phyloP scores from a whole-genome alignment of 1,140 invertebrate species.

The Drosophila sechellia region DNA sequence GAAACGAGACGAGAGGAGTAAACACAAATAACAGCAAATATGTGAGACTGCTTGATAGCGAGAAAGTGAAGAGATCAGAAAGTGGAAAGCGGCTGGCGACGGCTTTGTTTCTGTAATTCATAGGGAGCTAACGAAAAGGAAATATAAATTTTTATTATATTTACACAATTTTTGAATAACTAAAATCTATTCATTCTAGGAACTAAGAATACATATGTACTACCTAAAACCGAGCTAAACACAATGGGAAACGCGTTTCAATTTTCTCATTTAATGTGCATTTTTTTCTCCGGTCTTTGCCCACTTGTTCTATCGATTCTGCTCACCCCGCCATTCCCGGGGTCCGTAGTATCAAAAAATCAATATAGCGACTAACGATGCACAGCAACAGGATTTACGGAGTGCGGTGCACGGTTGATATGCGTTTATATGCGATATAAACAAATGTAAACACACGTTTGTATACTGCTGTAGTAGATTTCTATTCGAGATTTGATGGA shows the following conservation, averaged over 20 bases:
- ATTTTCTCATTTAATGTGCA: constrained; percentile 28
- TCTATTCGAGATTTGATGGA: constrained; percentile 4
- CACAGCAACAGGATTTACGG: constrained; percentile 41
- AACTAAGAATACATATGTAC: constrained; percentile 55
- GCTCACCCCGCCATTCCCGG: neutral
- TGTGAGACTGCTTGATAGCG: constrained; percentile 74
- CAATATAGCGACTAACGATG: constrained; percentile 42
- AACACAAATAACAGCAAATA: constrained; percentile 70
- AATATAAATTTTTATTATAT: constrained; percentile 75
- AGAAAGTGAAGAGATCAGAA: constrained; percentile 36
- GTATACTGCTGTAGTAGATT: constrained; percentile 6
- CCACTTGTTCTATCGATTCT: constrained; percentile 20
- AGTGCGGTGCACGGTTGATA: constrained; percentile 9
- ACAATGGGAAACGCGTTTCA: constrained; percentile 35
- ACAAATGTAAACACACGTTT: constrained; percentile 7
- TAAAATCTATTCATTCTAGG: constrained; percentile 52
- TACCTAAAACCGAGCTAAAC: constrained; percentile 47
- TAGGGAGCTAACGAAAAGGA: constrained; percentile 45
- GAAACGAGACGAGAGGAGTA: constrained; percentile 24
- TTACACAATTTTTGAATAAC: constrained; percentile 67
- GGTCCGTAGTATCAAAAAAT: constrained; percentile 31
- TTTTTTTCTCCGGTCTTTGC: constrained; percentile 23
- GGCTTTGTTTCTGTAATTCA: constrained; percentile 42
- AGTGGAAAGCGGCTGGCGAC: constrained; percentile 8
- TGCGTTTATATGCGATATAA: constrained; percentile 45